These are phyloP conservation scores for Amazonetta brasiliensis DNA, from an alignment of 2,797 vertebrate species.

Conservation along the genomic window DNA sequence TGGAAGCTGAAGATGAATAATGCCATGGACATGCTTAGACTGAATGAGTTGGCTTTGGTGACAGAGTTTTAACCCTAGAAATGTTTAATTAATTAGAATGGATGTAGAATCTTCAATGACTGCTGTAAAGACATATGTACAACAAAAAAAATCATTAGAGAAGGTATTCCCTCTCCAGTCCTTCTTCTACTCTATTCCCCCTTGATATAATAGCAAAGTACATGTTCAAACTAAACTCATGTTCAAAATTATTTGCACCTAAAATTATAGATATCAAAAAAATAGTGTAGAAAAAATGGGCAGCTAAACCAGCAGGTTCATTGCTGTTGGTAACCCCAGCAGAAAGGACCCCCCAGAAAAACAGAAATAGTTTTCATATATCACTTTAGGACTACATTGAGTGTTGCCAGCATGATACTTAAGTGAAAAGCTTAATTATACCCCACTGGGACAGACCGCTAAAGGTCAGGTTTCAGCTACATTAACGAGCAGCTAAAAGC, in stretches of 20 bases:
- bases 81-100: neutral
- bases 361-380: neutral
- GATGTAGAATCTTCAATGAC: neutral
- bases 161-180: neutral
- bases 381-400: neutral
- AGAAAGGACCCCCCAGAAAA: neutral
- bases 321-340: neutral
- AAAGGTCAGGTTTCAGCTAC: constrained; percentile 42
- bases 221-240: neutral
- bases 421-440: constrained; percentile 31
- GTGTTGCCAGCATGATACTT: neutral
- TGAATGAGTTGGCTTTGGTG: neutral
- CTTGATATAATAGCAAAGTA: neutral
- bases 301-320: neutral
- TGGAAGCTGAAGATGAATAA: neutral
- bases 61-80: constrained; percentile 4
- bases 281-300: neutral
- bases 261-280: neutral
- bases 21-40: neutral
- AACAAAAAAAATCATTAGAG: neutral
- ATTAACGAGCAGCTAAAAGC: constrained; percentile 47
- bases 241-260: neutral
- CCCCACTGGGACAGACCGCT: neutral
- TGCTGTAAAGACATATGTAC: neutral
- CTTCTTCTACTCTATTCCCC: neutral